phyloP scores from a whole-genome alignment of 2,797 vertebrate genomes.

The Cichlasoma orientale region DNA sequence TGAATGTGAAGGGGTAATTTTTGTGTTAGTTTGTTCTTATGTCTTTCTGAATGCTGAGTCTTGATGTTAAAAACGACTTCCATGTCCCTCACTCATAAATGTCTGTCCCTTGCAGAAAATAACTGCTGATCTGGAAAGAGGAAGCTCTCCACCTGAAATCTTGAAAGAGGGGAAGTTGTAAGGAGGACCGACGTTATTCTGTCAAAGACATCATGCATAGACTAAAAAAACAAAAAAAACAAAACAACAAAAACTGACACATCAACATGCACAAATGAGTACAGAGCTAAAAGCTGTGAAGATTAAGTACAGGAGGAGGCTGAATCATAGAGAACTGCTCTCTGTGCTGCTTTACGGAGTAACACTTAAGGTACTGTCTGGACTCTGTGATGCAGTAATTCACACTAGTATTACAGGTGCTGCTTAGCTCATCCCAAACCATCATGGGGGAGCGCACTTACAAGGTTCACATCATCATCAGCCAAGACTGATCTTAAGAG shows the following conservation, averaged over 20 bases:
- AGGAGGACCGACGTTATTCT: slow-evolving; percentile 7
- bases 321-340: not conserved
- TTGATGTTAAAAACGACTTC: not conserved
- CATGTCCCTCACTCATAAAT: not conserved
- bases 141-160: slow-evolving; percentile 19
- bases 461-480: slow-evolving; percentile 2
- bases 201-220: not conserved
- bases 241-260: slow-evolving; percentile 7
- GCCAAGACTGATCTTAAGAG: not conserved
- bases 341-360: not conserved
- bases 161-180: slow-evolving; percentile 59
- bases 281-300: slow-evolving; percentile 13
- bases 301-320: not conserved
- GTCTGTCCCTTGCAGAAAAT: slow-evolving; percentile 55
- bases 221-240: not conserved
- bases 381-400: not conserved
- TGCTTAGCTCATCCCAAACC: not conserved
- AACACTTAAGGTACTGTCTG: not conserved
- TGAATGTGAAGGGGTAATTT: not conserved
- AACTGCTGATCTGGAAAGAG: slow-evolving; percentile 43
- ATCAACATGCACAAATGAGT: not conserved
- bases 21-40: not conserved
- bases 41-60: not conserved
- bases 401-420: slow-evolving; percentile 23
- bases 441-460: slow-evolving; percentile 16